Base-by-base conservation (phyloP, 1,140 invertebrate species). In the Penaeus japonicus region DNA sequence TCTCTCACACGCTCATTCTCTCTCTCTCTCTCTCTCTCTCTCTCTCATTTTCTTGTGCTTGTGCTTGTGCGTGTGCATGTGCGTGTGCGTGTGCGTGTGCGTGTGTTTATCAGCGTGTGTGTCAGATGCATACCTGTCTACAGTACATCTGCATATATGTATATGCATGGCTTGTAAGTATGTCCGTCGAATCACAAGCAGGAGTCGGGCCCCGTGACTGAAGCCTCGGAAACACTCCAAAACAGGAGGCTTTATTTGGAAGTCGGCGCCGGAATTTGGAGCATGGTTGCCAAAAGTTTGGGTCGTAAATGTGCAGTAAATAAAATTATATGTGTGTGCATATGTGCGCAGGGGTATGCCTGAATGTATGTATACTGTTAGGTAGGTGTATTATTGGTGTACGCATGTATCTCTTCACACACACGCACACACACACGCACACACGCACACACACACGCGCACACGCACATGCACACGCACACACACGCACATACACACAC, bases 401-500 rank as follows among this genome's bases (percentile, higher is more conserved):
- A 65, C 30, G 62, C 30, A 65, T 65, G 18, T 65, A 27, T 32
- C n/a, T 47, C 78, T 47, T 65, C 79, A 54, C 39, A 54, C 39
- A 81, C 39, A 54, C 22, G 22, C 53, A 81, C 53, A 54, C 39
- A 81, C 17, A 54, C 39, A 54, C 53, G 54, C 22, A 59, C 53
- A 55, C 4, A 17, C 0, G 59, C 53, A 62, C 15, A 82, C 15
- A 17, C 10, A 82, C 53, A 5, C 1, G 24, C 55, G 30, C 55
- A 82, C 27, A 82, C 53, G 35, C 24, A 82, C 24, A 82, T 24
- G 65, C 20, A 84, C 30, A 84, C 20, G 65, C 30, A 84, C 30
- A 84, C 30, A 84, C 30, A 84, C 30, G 65, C 30, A 84, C 57
- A 84, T 27, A 84, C 32, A 84, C 30, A 84, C 57, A 84, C 57